phyloP scores from a whole-genome alignment of 2,888 invertebrate genomes.

The Branchinecta sandiegonensis region DNA sequence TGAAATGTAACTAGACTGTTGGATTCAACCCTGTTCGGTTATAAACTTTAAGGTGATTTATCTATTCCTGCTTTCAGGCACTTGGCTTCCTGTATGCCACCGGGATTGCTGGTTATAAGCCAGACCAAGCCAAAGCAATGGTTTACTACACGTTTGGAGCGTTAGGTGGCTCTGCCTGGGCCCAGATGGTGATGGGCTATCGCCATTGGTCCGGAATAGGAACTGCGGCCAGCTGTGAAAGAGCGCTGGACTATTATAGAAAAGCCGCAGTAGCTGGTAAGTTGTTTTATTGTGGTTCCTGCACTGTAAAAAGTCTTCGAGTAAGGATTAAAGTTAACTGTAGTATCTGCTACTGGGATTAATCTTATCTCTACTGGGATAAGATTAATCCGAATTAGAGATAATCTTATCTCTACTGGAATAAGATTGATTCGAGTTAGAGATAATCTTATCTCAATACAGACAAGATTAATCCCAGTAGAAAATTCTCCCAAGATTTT shows the following conservation, averaged over 20 bases:
- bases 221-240: conserved; percentile 75
- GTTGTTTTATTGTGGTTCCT: not conserved
- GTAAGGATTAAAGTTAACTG: no score
- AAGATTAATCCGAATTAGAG: no score
- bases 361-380: no score
- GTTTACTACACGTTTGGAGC: conserved; percentile 86
- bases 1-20: no score
- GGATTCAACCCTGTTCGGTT: not conserved
- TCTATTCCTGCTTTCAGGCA: conserved; percentile 42
- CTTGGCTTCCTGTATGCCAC: conserved; percentile 74
- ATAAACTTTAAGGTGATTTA: not conserved
- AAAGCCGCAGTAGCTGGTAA: conserved; percentile 74
- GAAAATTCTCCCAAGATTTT: no score
- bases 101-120: conserved; percentile 64
- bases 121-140: conserved; percentile 72
- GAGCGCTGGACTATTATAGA: conserved; percentile 75
- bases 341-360: no score
- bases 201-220: conserved; percentile 83
- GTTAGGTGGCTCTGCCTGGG: conserved; percentile 74
- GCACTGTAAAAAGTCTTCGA: no score
- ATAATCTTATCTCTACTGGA: no score
- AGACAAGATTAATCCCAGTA: no score
- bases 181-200: conserved; percentile 95
- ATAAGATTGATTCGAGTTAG: no score
- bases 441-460: no score